Base-by-base conservation (phyloP, 92 coral and sea anemone genomes). In the Porites cylindrica region DNA sequence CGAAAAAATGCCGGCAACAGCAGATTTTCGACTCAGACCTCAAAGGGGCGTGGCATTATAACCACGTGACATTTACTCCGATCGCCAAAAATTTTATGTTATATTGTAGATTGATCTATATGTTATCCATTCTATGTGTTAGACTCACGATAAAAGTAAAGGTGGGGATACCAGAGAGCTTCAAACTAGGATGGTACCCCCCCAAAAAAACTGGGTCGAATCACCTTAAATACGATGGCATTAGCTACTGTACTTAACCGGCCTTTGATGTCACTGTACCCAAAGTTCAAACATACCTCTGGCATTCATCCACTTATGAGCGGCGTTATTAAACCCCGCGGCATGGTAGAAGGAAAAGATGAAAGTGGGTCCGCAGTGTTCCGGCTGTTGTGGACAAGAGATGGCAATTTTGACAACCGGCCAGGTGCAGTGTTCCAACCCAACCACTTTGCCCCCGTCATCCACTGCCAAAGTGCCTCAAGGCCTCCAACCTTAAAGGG, bases 241-340 rank as follows among this genome's bases (percentile, higher is more conserved):
- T 79, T 79, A 64, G 84, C 84, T 29, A 79, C 84, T 79, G 84
- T 53, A 59, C 84, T 79, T 79, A 79, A 79, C 73, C 75, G 84
- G 72, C 74, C 84, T 24, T 79, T 64, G 82, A 11, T 78, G 72
- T 58, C 84, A 79, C 84, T 79, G 21, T 79, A 79, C 71, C 84
- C 75, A 23, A 79, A 79, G 54, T 79, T 79, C 84, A 59, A 79
- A 18, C 65, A 64, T 18, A 79, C 73, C 10, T 58, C 84, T 79
- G 84, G 84, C 70, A 79, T 79, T 79, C 72, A 61, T 79, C 84
- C 84, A 64, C 84, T 79, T 60, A 79, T 79, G 72, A 79, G 75
- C 58, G 73, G 84, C 71, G 17, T 60, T 59, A 79, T 79, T 79
- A 79, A 79, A 61, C 84, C 84, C 75, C 84, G 75, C 65, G 84